A percentile compares a stretch with the other conserved stretches of the same genome.
Conservation (phyloP, 2,113 vertebrate genomes). For the Sporophila hypoxantha region DNA sequence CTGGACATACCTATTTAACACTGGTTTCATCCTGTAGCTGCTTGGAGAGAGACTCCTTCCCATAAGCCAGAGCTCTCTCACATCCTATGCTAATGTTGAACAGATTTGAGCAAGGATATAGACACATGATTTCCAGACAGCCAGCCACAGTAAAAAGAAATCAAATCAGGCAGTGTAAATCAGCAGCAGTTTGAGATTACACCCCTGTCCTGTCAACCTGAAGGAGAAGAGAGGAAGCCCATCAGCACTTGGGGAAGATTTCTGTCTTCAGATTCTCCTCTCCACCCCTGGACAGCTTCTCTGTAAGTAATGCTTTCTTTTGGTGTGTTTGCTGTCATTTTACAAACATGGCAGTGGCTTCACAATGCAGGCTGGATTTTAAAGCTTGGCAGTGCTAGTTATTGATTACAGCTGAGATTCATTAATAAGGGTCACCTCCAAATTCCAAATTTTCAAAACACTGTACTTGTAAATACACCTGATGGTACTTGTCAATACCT, state of each 20-base stretch:
- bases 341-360: not conserved
- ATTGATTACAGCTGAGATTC: not conserved
- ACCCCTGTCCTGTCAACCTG: not conserved
- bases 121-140: not conserved
- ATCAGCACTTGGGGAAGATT: not conserved
- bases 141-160: not conserved
- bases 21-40: not conserved
- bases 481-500: not conserved
- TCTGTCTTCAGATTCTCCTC: not conserved
- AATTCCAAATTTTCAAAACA: not conserved
- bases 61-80: not conserved
- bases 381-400: not conserved
- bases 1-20: not conserved
- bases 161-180: not conserved
- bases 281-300: not conserved
- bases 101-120: not conserved
- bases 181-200: not conserved
- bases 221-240: not conserved
- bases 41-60: not conserved
- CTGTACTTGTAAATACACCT: not conserved
- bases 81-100: not conserved
- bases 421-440: not conserved
- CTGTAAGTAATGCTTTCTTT: slow-evolving; percentile 42
- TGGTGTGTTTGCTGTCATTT: not conserved
- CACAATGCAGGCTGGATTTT: not conserved